Conservation (phyloP, 1,140 invertebrate species). For the Harpegnathos saltator region DNA sequence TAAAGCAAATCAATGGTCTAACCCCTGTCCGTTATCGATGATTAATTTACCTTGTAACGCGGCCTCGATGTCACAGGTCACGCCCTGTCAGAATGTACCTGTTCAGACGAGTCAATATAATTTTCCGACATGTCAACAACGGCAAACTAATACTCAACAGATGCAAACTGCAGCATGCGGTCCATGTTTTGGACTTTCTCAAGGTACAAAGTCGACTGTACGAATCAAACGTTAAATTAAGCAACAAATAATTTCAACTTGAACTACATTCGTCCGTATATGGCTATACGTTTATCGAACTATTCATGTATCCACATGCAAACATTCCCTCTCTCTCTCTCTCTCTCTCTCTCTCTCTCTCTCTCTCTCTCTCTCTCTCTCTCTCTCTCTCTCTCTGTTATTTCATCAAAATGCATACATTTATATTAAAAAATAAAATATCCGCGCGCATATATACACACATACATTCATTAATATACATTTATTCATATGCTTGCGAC, state of each 20-base stretch:
- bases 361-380: too few species aligned
- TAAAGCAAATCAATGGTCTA: slow-evolving; percentile 54
- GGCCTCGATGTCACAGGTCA: slow-evolving; percentile 63
- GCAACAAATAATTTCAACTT: neutral
- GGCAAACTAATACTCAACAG: slow-evolving; percentile 69
- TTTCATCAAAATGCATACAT: too few species aligned
- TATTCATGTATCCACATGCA: too few species aligned
- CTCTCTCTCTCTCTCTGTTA: too few species aligned
- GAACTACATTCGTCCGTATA: too few species aligned
- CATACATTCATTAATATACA: too few species aligned
- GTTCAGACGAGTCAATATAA: slow-evolving; percentile 75
- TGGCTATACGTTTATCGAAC: too few species aligned
- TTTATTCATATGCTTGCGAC: too few species aligned
- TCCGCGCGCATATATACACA: too few species aligned
- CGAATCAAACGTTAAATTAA: slow-evolving; percentile 27
- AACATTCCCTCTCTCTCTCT: too few species aligned
- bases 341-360: too few species aligned
- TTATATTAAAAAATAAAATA: too few species aligned
- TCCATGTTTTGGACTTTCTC: slow-evolving; percentile 55
- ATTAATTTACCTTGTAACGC: slow-evolving; percentile 64
- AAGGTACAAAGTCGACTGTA: slow-evolving; percentile 64
- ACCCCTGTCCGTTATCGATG: slow-evolving; percentile 58
- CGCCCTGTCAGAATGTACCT: slow-evolving; percentile 71
- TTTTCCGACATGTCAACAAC: slow-evolving; percentile 74
- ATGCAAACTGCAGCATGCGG: slow-evolving; percentile 60